Percentiles rank a stretch among this genome's conserved stretches.
Evolutionary conservation across 1,140 invertebrate genomes (phyloP).

Genomic region (Listronotus oregonensis): DNA sequence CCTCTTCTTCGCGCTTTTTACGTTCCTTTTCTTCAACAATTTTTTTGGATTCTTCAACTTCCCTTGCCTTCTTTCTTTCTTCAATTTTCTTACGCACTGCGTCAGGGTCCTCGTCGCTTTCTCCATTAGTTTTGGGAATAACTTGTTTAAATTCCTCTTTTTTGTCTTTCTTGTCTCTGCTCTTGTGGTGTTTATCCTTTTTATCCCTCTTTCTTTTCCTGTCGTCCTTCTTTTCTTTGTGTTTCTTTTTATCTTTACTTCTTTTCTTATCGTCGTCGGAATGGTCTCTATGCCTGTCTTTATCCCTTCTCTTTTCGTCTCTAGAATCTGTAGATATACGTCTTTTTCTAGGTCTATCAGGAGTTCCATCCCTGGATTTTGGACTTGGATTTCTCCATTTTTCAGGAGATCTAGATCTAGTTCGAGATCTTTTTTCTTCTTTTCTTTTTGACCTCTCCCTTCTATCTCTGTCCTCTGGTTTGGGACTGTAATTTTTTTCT

Average conservation of each 20-base stretch:
- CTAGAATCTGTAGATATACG: slow-evolving; percentile 45
- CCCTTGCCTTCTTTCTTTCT: slow-evolving; percentile 29
- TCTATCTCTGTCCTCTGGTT: slow-evolving; percentile 25
- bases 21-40: slow-evolving; percentile 6
- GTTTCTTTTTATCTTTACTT: slow-evolving; percentile 62
- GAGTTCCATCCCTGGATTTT: slow-evolving; percentile 52
- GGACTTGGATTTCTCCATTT: slow-evolving; percentile 40
- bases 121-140: slow-evolving; percentile 57
- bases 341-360: slow-evolving; percentile 45
- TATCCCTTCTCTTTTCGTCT: slow-evolving; percentile 55
- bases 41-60: slow-evolving; percentile 17
- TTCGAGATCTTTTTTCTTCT: slow-evolving; percentile 22
- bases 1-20: slow-evolving; percentile 10
- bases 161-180: slow-evolving; percentile 58
- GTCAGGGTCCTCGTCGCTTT: slow-evolving; percentile 49
- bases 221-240: slow-evolving; percentile 62
- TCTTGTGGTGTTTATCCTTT: slow-evolving; percentile 58
- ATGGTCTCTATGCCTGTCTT: slow-evolving; percentile 56
- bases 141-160: slow-evolving; percentile 58
- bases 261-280: slow-evolving; percentile 58
- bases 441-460: slow-evolving; percentile 24
- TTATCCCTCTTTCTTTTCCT: slow-evolving; percentile 60
- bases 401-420: slow-evolving; percentile 38
- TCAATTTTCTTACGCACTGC: slow-evolving; percentile 22
- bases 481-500: slow-evolving; percentile 13